Percentiles rank a stretch among this genome's conserved stretches.
phyloP scores from a whole-genome alignment of 1,140 invertebrate genomes.

The Zophobas morio region DNA sequence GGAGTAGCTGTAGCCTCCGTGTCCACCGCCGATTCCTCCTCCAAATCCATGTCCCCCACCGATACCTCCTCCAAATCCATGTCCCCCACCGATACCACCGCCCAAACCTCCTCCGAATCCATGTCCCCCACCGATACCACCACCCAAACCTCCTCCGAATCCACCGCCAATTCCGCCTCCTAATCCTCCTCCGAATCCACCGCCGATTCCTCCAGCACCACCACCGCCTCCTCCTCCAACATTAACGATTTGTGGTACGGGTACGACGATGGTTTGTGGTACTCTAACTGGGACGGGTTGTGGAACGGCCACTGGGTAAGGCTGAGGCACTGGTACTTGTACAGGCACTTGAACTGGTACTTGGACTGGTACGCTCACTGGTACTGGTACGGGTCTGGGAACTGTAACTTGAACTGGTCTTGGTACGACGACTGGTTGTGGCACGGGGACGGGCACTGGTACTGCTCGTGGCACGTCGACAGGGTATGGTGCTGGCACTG shows the following conservation, averaged over 20 bases:
- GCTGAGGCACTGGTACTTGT: slow-evolving; percentile 56
- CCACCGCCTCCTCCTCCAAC: slow-evolving; percentile 53
- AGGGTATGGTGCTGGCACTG: slow-evolving; percentile 62
- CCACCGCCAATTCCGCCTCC: slow-evolving; percentile 42
- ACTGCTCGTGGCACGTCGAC: slow-evolving; percentile 59
- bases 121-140: slow-evolving; percentile 38
- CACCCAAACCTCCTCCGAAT: slow-evolving; percentile 34
- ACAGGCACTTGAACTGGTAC: slow-evolving; percentile 57
- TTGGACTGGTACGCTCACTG: slow-evolving; percentile 52
- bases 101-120: slow-evolving; percentile 35
- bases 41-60: slow-evolving; percentile 40
- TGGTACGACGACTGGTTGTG: slow-evolving; percentile 52
- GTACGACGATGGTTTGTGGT: slow-evolving; percentile 67
- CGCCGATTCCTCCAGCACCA: slow-evolving; percentile 26
- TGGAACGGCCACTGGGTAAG: slow-evolving; percentile 57
- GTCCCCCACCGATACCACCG: slow-evolving; percentile 48
- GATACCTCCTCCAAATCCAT: slow-evolving; percentile 40
- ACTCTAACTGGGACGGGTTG: slow-evolving; percentile 56
- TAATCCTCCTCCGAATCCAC: slow-evolving; percentile 32
- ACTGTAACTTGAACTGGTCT: slow-evolving; percentile 54
- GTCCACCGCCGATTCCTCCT: slow-evolving; percentile 42
- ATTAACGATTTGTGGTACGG: slow-evolving; percentile 71
- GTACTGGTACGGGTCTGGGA: slow-evolving; percentile 52
- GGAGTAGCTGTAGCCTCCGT: slow-evolving; percentile 44
- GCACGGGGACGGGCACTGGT: slow-evolving; percentile 64